Conservation (phyloP, 1,140 invertebrate genomes). For the Lepidurus arcticus region DNA sequence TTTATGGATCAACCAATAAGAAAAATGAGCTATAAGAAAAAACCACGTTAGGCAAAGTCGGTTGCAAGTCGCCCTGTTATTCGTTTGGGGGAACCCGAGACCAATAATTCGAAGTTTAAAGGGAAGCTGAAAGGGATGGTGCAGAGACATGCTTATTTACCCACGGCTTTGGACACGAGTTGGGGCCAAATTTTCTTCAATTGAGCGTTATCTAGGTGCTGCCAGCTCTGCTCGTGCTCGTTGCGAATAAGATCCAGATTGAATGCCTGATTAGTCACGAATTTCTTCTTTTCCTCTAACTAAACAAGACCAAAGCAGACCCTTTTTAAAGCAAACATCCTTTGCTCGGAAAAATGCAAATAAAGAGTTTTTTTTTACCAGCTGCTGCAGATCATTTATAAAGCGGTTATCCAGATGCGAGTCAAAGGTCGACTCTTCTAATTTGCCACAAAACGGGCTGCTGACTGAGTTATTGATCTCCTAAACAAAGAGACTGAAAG, state of each 20-base stretch:
- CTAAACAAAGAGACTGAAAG: not conserved
- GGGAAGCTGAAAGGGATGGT: not conserved
- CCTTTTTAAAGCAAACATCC: no score
- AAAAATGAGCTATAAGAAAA: no score
- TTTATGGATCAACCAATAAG: no score
- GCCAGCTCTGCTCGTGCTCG: constrained; percentile 1
- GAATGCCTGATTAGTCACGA: not conserved
- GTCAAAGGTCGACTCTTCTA: constrained; percentile 5
- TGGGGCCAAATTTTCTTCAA: not conserved
- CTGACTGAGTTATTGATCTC: not conserved
- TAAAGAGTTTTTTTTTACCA: not conserved
- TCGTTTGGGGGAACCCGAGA: no score
- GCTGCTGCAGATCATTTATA: not conserved
- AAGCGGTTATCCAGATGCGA: not conserved
- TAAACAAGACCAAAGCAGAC: not conserved
- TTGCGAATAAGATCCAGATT: not conserved
- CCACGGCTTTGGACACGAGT: not conserved
- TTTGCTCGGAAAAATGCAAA: not conserved
- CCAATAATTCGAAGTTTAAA: not conserved
- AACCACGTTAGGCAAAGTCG: no score
- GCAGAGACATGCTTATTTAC: not conserved
- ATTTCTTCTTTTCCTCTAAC: constrained; percentile 6
- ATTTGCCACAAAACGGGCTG: not conserved
- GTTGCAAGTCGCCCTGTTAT: no score
- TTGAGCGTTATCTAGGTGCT: not conserved